Evolutionary conservation across 2,113 vertebrate species (phyloP).

Genomic region (Neolamprologus variostigma): DNA sequence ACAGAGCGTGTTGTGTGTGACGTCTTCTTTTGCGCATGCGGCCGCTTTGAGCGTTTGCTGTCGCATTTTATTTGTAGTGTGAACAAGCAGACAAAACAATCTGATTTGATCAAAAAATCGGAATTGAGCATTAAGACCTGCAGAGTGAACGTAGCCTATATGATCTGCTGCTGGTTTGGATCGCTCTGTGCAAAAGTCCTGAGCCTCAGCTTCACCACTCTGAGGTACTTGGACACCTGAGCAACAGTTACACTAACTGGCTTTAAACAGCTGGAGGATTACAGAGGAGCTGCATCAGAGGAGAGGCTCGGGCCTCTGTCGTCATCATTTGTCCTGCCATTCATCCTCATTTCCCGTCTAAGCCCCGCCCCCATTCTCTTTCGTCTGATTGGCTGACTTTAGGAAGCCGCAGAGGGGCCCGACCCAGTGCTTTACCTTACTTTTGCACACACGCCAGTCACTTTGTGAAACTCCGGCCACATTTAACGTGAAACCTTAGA

Average conservation of each 20-base stretch:
- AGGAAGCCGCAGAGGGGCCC: neutral
- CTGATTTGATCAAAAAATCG: too few relatives aligned
- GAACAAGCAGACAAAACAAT: too few relatives aligned
- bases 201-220: neutral
- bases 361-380: neutral
- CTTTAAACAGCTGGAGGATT: neutral
- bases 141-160: neutral
- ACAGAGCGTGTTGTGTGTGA: too few relatives aligned
- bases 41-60: too few relatives aligned
- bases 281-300: neutral
- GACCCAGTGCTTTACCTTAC: neutral
- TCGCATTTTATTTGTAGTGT: too few relatives aligned
- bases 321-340: neutral
- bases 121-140: too few relatives aligned
- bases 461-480: neutral
- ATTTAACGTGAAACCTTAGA: neutral
- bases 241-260: neutral
- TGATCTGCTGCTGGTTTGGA: neutral
- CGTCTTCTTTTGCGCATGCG: too few relatives aligned
- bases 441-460: rapidly evolving
- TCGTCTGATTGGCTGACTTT: neutral
- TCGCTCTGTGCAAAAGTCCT: neutral
- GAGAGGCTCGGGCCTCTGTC: rapidly evolving
- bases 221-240: neutral
- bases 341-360: neutral